Percentiles rank a stretch among this genome's conserved stretches.
phyloP scores from a whole-genome alignment of 1,140 invertebrate species.

The Listronotus oregonensis region DNA sequence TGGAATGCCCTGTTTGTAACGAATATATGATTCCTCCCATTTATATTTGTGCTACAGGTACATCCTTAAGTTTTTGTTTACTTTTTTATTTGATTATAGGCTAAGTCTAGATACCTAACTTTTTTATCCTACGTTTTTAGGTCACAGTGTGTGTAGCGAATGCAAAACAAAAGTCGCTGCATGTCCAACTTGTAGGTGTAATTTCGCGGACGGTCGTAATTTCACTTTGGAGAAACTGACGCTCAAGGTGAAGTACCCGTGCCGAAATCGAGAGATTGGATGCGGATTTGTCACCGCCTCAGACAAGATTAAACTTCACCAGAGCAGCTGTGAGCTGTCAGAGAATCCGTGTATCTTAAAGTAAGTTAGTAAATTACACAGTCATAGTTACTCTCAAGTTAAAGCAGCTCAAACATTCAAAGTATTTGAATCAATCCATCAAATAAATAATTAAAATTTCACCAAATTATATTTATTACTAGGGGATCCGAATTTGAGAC shows the following conservation, averaged over 20 bases:
- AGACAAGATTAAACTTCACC: conserved; percentile 27
- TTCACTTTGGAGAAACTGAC: conserved; percentile 55
- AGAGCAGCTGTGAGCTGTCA: conserved; percentile 21
- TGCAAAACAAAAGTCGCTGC: conserved; percentile 57
- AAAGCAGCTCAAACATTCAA: too few species aligned
- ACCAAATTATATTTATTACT: too few species aligned
- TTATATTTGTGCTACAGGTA: conserved; percentile 58
- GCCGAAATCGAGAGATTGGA: conserved; percentile 28
- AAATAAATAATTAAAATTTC: too few species aligned
- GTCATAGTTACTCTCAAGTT: too few species aligned
- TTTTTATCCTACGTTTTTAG: conserved; percentile 36
- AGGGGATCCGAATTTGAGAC: too few species aligned
- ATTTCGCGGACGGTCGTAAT: conserved; percentile 57
- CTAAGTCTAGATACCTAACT: not conserved
- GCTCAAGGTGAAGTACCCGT: conserved; percentile 32
- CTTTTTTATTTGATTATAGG: too few species aligned
- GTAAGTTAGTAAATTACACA: conserved; percentile 5
- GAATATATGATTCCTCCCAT: conserved; percentile 63
- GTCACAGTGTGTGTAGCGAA: conserved; percentile 59
- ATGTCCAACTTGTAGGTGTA: conserved; percentile 60
- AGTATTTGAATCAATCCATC: too few species aligned
- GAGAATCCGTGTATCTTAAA: conserved; percentile 25
- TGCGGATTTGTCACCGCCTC: conserved; percentile 31
- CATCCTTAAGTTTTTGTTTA: not conserved
- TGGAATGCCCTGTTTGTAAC: conserved; percentile 64